Percentiles rank a stretch among this genome's conserved stretches.
Conservation (phyloP, 2,888 invertebrate genomes). For the Amaurobius ferox region DNA sequence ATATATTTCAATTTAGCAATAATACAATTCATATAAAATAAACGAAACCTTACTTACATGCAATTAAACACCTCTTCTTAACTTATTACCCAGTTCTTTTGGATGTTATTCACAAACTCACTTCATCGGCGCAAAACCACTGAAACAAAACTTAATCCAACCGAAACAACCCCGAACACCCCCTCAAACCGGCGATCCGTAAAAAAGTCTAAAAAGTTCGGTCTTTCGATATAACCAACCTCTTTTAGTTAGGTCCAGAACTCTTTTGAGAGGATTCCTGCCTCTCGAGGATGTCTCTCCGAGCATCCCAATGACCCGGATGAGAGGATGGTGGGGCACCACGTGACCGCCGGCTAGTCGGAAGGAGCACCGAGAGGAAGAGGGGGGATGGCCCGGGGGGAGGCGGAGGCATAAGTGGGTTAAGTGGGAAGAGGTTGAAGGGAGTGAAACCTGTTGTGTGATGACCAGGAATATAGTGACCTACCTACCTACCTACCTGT, state of each 20-base stretch:
- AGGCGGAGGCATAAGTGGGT: constrained; percentile 42
- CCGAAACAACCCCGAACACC: neutral
- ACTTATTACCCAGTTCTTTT: neutral
- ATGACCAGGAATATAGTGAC: constrained; percentile 2
- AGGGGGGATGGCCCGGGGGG: neutral
- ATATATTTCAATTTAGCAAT: too few relatives aligned
- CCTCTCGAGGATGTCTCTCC: neutral
- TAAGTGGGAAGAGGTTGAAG: constrained; percentile 58
- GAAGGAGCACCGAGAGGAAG: constrained; percentile 24
- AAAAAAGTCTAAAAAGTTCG: neutral
- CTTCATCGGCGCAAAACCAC: too few relatives aligned
- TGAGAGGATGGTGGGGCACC: constrained; percentile 26
- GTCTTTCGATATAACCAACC: neutral
- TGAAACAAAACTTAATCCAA: neutral
- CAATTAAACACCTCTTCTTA: neutral
- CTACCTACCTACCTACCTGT: neutral
- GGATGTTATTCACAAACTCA: too few relatives aligned
- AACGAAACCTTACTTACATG: neutral
- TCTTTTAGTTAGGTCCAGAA: neutral
- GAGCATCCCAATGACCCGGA: constrained; percentile 47
- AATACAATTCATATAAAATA: too few relatives aligned
- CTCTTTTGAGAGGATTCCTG: neutral
- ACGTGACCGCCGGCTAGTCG: constrained; percentile 67
- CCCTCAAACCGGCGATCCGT: neutral
- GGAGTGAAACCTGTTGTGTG: neutral